Percentiles rank a stretch among this genome's conserved stretches.
Conservation (phyloP, 2,113 vertebrate genomes). For the Craseonycteris thonglongyai region DNA sequence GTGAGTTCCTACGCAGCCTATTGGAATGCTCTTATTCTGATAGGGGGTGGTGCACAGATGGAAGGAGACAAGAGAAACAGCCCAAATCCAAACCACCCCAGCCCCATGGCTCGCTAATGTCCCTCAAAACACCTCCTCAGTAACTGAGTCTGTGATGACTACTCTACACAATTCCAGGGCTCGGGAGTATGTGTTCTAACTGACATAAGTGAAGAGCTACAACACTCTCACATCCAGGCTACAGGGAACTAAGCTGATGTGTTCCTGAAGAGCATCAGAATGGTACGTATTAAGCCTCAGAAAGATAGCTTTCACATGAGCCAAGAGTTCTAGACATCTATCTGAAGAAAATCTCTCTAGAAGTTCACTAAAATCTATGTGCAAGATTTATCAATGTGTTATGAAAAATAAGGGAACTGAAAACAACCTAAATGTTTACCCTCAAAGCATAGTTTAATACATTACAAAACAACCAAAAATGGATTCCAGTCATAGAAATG, state of each 20-base stretch:
- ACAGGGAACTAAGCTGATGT: not conserved
- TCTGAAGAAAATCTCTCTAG: not conserved
- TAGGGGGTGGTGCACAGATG: not conserved
- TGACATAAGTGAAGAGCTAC: not conserved
- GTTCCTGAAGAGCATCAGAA: not conserved
- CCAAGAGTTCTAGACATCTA: not conserved
- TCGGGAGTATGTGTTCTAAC: not conserved
- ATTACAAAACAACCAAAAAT: not conserved
- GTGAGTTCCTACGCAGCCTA: conserved; percentile 27
- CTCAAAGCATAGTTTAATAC: not conserved
- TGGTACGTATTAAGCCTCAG: not conserved
- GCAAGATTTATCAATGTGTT: not conserved
- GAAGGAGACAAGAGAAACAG: not conserved
- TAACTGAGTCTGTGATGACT: not conserved
- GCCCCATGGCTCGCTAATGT: not conserved
- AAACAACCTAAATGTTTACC: not conserved
- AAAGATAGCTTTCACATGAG: not conserved
- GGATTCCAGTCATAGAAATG: not conserved
- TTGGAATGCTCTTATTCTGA: not conserved
- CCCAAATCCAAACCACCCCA: not conserved
- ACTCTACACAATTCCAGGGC: not conserved
- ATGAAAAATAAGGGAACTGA: not conserved
- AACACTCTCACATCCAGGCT: not conserved
- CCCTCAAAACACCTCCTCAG: not conserved
- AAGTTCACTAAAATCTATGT: not conserved